phyloP scores from a whole-genome alignment of 2,888 invertebrate species.

The Hybos culiciformis region DNA sequence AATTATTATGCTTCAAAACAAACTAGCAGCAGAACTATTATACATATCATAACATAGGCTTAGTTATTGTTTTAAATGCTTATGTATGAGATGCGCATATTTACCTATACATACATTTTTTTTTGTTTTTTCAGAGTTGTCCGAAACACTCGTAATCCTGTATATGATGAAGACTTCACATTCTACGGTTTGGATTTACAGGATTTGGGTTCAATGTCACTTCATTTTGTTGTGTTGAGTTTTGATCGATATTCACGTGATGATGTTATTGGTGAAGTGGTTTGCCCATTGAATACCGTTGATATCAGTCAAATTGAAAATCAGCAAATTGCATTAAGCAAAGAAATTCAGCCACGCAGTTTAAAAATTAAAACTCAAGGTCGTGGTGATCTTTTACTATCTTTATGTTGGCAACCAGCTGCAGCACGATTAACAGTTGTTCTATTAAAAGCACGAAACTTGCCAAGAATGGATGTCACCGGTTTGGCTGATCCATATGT shows the following conservation, averaged over 20 bases:
- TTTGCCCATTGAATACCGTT: constrained; percentile 58
- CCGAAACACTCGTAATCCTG: constrained; percentile 88
- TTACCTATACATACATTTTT: too few species aligned
- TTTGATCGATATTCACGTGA: constrained; percentile 97
- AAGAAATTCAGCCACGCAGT: constrained; percentile 85
- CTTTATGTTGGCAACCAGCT: constrained; percentile 96
- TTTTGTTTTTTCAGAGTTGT: constrained; percentile 80
- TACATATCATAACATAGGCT: too few species aligned
- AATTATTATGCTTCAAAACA: too few species aligned
- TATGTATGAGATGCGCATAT: too few species aligned
- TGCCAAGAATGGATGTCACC: constrained; percentile 97
- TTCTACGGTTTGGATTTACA: constrained; percentile 87
- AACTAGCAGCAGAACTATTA: too few species aligned
- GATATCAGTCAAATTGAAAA: constrained; percentile 57
- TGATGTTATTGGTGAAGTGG: constrained; percentile 95
- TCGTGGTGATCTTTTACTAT: constrained; percentile 87
- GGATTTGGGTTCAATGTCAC: constrained; percentile 76
- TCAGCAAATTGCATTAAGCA: constrained; percentile 66
- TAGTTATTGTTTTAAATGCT: too few species aligned
- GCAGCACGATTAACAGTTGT: constrained; percentile 92
- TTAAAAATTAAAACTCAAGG: constrained; percentile 88
- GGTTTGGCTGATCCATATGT: constrained; percentile 93
- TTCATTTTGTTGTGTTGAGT: constrained; percentile 87
- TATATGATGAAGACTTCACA: constrained; percentile 98
- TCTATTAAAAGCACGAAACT: constrained; percentile 88